Evolutionary conservation across 1,140 invertebrate genomes (phyloP), one percentile per base, ranked within the genome.

Genomic region (Drosophila parabipectinata): DNA sequence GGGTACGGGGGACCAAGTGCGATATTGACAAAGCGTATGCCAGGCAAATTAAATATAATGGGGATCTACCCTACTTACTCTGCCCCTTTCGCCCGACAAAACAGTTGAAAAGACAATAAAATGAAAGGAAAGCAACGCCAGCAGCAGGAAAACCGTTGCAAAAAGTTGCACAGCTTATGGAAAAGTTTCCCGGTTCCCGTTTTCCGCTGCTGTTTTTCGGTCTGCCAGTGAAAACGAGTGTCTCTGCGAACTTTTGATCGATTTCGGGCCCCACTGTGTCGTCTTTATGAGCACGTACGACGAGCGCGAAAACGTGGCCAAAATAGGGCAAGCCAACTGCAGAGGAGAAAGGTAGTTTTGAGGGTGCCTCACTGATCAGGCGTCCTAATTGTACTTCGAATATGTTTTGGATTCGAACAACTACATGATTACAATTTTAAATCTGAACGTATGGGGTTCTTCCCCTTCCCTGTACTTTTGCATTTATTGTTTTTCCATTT

Each of bases 11-110:
- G 0, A 52, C 10, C 14, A 41, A 67, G 61, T 77, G 78, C 62
- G 58, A 72, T 87, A 85, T 85, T 85, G 82, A 87, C 83, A 87
- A 88, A 85, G 82, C 82, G 78, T 85, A 85, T 82, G 83, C 61
- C 61, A 75, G 66, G 71, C 78, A 85, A 85, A 85, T 85, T 85
- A 85, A 85, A 85, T 85, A 82, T 78, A 85, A 87, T 87, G 66
- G 69, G 61, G 75, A 62, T 69, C 53, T 69, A 54, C 69, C 54
- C 68, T 58, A 55, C 30, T 54, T 73, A 50, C 44, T 55, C 68
- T 61, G 48, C 51, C 50, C 57, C 61, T 39, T 28, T 53, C 57
- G 15, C 54, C 45, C 57, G 50, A 62, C 63, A 58, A 80, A 56
- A 73, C 73, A 74, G 50, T 82, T 71, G 78, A 69, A 74, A 57